These are phyloP conservation scores for Baccha elongata DNA, from an alignment of 2,888 invertebrate genomes.

Conservation along the genomic window DNA sequence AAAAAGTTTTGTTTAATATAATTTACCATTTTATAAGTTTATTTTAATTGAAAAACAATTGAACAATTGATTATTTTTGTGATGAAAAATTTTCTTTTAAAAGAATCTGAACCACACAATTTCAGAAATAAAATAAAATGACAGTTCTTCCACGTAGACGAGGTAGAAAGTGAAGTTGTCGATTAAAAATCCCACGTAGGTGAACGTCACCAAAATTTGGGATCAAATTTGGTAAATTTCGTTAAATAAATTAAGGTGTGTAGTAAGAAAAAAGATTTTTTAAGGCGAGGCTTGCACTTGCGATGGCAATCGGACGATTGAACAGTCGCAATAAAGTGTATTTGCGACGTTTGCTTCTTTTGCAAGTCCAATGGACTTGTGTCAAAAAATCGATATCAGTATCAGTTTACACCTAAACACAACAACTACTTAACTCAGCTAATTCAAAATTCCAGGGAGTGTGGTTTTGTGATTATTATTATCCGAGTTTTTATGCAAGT, in stretches of 20 bases:
- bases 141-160: slow-evolving; percentile 69
- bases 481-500: too few relatives aligned
- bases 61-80: slow-evolving; percentile 1
- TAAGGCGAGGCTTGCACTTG: too few relatives aligned
- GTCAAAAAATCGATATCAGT: too few relatives aligned
- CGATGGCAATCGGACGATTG: too few relatives aligned
- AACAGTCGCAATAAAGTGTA: too few relatives aligned
- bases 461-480: too few relatives aligned
- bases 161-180: slow-evolving; percentile 54
- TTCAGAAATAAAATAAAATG: slow-evolving; percentile 39
- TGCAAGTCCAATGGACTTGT: too few relatives aligned
- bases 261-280: slow-evolving; percentile 22
- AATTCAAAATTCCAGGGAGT: too few relatives aligned
- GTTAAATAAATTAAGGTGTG: background rate
- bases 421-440: too few relatives aligned
- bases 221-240: slow-evolving; percentile 32
- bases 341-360: too few relatives aligned
- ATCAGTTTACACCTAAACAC: too few relatives aligned
- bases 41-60: slow-evolving; percentile 34
- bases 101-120: slow-evolving; percentile 38
- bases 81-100: background rate
- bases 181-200: slow-evolving; percentile 58
- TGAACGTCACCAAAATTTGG: slow-evolving; percentile 61
- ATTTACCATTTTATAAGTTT: slow-evolving; percentile 61
- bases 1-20: too few relatives aligned